Conservation (phyloP, 2,113 vertebrate species). For the Promerops cafer region DNA sequence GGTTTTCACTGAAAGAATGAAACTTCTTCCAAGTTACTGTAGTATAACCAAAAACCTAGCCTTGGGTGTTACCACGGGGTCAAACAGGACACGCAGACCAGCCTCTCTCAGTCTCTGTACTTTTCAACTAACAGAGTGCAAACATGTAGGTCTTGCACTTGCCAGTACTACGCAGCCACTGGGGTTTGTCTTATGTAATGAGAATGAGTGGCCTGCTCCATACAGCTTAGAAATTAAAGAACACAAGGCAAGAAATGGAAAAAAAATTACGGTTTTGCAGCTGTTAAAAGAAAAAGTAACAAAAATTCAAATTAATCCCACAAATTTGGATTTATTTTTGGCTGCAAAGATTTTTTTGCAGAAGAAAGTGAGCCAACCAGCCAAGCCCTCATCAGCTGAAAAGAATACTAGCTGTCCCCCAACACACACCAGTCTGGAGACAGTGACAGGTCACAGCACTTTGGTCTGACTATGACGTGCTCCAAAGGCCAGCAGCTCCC, state of each 20-base stretch:
- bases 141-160: not conserved
- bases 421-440: not conserved
- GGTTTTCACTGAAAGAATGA: not conserved
- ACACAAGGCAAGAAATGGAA: not conserved
- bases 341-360: not conserved
- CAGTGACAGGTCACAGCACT: not conserved
- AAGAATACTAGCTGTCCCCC: not conserved
- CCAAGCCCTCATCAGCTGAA: not conserved
- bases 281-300: not conserved
- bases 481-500: rapidly evolving
- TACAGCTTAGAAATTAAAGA: not conserved
- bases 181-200: not conserved
- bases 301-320: not conserved
- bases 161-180: not conserved
- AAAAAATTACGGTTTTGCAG: not conserved
- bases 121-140: not conserved
- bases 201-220: not conserved
- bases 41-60: not conserved
- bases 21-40: not conserved
- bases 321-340: not conserved
- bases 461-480: not conserved
- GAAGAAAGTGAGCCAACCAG: not conserved
- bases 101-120: not conserved
- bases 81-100: not conserved
- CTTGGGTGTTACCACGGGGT: not conserved